Percentiles rank a stretch among this genome's conserved stretches.
Conservation (phyloP, 2,113 vertebrate species). For the Prinia subflava region DNA sequence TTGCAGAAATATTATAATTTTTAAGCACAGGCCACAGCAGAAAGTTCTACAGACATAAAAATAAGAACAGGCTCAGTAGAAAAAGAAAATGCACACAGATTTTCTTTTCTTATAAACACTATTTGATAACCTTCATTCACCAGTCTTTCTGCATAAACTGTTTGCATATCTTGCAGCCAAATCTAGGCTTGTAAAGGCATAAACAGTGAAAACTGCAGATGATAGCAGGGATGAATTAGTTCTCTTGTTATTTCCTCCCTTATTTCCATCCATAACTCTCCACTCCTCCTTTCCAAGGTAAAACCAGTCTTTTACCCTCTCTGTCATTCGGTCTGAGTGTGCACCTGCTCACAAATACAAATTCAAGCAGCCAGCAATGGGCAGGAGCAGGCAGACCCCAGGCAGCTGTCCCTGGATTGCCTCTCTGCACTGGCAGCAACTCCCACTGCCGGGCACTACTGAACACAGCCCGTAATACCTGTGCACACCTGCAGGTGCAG, state of each 20-base stretch:
- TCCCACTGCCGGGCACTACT: background rate
- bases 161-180: background rate
- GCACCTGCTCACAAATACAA: background rate
- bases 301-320: background rate
- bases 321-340: fast-evolving
- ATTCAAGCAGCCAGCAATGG: fast-evolving
- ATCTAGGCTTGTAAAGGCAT: background rate
- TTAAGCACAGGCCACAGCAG: background rate
- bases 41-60: background rate
- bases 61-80: background rate
- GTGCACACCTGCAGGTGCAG: background rate
- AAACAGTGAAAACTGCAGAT: background rate
- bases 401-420: background rate
- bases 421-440: background rate
- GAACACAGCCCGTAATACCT: background rate
- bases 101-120: background rate
- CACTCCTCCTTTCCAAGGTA: background rate
- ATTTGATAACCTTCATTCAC: background rate
- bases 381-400: background rate
- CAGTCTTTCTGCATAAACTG: background rate
- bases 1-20: background rate
- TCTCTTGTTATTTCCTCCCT: background rate
- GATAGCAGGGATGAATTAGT: background rate
- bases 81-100: background rate
- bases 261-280: background rate